Evolutionary conservation across 2,797 vertebrate species (phyloP), one percentile per base, ranked within the genome.

Genomic region (Bryconaethiops microstoma): DNA sequence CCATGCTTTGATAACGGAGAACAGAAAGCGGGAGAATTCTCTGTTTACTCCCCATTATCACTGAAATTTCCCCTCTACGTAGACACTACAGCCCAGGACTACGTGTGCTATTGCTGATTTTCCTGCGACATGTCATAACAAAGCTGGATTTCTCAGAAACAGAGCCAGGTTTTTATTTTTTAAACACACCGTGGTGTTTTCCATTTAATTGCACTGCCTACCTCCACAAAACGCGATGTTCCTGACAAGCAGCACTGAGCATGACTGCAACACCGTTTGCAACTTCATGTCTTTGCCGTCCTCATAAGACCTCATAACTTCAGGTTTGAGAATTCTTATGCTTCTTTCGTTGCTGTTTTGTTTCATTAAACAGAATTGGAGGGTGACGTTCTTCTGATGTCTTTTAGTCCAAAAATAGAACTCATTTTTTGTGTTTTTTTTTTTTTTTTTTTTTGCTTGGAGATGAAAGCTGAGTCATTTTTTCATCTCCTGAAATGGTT

Each of bases 21-120:
- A 75, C 35, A 67, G 29, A 21, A 60, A 16, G 35, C 68, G n/a
- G 35, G 39, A 1, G 14, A 60, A 39, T n/a, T 45, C 0, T 57
- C 1, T 45, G 10, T 74, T 55, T 80, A 80, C 68, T 69, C 40
- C 17, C 48, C 52, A 63, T 78, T 72, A 76, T 71, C 54, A 9
- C 19, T 5, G 21, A 48, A 54, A 60, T 59, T 74, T 68, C 19
- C 23, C 19, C 25, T 42, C 7, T 63, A 25, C 2, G 21, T 48
- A 21, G n/a, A n/a, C n/a, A n/a, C n/a, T n/a, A 14, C 14, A 17
- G 48, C 48, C 23, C 29, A 39, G 57, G 1, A 19, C 48, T 74
- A 74, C 78, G 39, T 13, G 19, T 71, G 17, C 54, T 60, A 4
- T 35, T 9, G 14, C 21, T 10, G 42, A 52, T 19, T 1, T 55